Conservation (phyloP, 2,113 vertebrate genomes). For the Limanda limanda region DNA sequence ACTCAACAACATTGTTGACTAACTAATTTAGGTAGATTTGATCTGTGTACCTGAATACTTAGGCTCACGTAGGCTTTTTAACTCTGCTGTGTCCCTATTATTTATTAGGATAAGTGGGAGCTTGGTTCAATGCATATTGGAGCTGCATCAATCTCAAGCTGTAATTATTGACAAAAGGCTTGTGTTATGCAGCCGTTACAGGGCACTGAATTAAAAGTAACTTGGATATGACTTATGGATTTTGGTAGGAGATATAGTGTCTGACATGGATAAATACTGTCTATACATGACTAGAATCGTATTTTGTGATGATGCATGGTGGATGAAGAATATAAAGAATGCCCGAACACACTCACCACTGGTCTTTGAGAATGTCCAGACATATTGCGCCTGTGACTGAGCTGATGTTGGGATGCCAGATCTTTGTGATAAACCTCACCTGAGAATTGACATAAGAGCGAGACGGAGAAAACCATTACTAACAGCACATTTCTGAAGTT, state of each 20-base stretch:
- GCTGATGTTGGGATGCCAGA: conserved; percentile 99
- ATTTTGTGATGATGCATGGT: neutral
- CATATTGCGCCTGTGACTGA: conserved; percentile 99
- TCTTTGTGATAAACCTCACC: conserved; percentile 99
- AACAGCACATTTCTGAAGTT: neutral
- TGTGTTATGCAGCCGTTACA: neutral
- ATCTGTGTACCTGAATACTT: too few species aligned
- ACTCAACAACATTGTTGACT: too few species aligned
- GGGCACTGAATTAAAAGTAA: neutral
- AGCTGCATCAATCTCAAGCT: neutral
- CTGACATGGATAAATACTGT: neutral
- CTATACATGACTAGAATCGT: neutral
- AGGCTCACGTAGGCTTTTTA: neutral
- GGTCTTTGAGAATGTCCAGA: conserved; percentile 99
- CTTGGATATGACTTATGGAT: too few species aligned
- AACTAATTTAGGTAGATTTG: too few species aligned
- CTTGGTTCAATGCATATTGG: neutral
- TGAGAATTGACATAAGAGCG: conserved; percentile 72
- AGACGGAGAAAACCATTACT: neutral
- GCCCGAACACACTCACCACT: conserved; percentile 87
- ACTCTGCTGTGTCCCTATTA: neutral
- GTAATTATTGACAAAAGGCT: neutral
- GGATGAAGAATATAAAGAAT: conserved; percentile 27
- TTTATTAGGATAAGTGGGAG: neutral
- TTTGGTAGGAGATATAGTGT: neutral